Evolutionary conservation across 2,113 vertebrate genomes (phyloP), one percentile per base, ranked within the genome.

Genomic region (Pseudois nayaur): DNA sequence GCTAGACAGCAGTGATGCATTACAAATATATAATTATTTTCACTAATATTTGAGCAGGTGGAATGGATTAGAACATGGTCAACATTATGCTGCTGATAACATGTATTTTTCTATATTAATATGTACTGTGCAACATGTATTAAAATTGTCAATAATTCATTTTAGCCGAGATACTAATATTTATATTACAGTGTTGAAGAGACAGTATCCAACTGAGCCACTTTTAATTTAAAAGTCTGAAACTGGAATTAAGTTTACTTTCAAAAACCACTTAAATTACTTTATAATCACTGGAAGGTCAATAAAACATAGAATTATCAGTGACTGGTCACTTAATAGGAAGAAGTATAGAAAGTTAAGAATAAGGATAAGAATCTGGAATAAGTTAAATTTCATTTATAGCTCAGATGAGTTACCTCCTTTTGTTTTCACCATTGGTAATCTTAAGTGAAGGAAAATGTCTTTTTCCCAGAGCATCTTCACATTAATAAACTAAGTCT

Each of bases 31-130:
- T 99, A 99, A 99, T 99, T 99, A 99, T 99, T 99, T 99, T 98
- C 98, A 99, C 98, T 99, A 99, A 99, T 99, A 99, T 99, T 99
- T 99, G 99, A 99, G 99, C 99, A 99, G 99, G 99, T 99, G 99
- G 99, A 99, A 99, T 99, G 99, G 99, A 99, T 99, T 99, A 99
- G 99, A 98, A 98, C 98, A 99, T 98, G 98, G 99, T 99, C 99
- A 99, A 99, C 99, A 99, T 99, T 99, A 99, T 96, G 27, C 94
- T 98, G 98, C 99, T 99, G 98, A 99, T 99, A 99, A 99, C 98
- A 98, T 99, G 98, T 98, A 98, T 99, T 99, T 99, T 99, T 98
- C 98, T 99, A 89, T 99, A 99, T 99, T 99, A 99, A 99, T 99
- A 99, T 99, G 99, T 99, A 99, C 99, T 98, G 98, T 99, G 99